Evolutionary conservation across 2,797 vertebrate species (phyloP).

Genomic region (Discoglossus pictus): DNA sequence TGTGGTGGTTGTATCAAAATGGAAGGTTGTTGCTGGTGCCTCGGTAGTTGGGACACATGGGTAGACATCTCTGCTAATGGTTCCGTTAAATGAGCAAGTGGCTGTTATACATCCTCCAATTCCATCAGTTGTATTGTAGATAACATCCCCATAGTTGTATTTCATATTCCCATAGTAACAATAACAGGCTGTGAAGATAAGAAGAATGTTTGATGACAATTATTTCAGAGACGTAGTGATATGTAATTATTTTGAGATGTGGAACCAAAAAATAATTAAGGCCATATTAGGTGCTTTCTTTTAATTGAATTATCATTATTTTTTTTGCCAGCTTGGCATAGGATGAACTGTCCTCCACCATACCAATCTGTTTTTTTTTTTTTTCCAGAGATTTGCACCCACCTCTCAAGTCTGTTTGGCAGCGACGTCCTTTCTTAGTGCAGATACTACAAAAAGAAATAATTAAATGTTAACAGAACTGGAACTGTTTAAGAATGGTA

Average conservation of each 20-base stretch:
- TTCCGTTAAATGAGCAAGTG: conserved; percentile 72
- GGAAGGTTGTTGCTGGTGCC: conserved; percentile 54
- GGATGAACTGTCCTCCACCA: no score
- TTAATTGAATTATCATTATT: no score
- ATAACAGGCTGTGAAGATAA: conserved; percentile 70
- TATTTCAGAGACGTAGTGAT: no score
- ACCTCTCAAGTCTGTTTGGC: conserved; percentile 29
- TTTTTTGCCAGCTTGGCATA: no score
- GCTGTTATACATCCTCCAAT: conserved; percentile 75
- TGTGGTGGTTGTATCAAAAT: background rate
- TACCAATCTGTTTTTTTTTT: no score
- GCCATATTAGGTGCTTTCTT: no score
- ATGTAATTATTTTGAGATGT: no score
- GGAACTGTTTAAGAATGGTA: no score
- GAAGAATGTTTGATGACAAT: no score
- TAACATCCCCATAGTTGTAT: conserved; percentile 59
- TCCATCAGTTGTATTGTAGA: conserved; percentile 82
- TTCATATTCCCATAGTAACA: conserved; percentile 70
- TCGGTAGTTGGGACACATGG: conserved; percentile 60
- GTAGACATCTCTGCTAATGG: conserved; percentile 57
- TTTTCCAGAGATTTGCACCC: background rate
- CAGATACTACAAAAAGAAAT: conserved; percentile 27
- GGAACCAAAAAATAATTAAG: no score
- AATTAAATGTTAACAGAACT: no score
- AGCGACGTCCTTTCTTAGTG: conserved; percentile 41